Percentiles rank a stretch among this genome's conserved stretches.
Evolutionary conservation across 2,888 invertebrate species (phyloP).

Genomic region (Linnaemya tessellans): DNA sequence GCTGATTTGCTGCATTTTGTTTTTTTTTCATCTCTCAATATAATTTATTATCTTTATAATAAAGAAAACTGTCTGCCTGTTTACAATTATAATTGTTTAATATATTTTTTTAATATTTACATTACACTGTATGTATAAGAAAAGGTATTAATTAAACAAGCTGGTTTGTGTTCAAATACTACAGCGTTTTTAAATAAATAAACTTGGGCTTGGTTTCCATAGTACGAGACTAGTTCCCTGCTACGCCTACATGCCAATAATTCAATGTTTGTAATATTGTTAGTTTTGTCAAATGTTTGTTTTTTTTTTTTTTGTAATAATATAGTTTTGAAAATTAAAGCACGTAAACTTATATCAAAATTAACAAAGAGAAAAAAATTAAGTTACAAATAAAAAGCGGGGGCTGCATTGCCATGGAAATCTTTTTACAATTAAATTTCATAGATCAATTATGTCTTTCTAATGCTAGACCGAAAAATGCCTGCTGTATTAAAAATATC

Average conservation of each 20-base stretch:
- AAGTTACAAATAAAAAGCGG: not conserved
- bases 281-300: conserved; percentile 31
- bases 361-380: conserved; percentile 1
- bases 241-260: conserved; percentile 44
- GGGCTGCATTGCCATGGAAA: no score
- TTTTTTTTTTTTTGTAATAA: conserved; percentile 20
- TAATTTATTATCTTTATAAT: conserved; percentile 39
- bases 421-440: no score
- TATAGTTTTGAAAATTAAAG: not conserved
- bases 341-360: conserved; percentile 19
- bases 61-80: conserved; percentile 20
- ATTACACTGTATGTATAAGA: not conserved
- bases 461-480: no score
- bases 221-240: conserved; percentile 32
- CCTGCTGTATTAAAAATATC: no score
- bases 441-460: no score
- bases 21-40: conserved; percentile 22
- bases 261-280: not conserved
- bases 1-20: not conserved
- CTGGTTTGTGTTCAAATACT: conserved; percentile 19
- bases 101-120: conserved; percentile 22
- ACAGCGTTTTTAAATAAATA: not conserved
- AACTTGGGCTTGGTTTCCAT: conserved; percentile 50
- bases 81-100: conserved; percentile 4
- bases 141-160: conserved; percentile 51